Evolutionary conservation across 2,797 vertebrate species (phyloP).

Genomic region (Cyclopterus lumpus): DNA sequence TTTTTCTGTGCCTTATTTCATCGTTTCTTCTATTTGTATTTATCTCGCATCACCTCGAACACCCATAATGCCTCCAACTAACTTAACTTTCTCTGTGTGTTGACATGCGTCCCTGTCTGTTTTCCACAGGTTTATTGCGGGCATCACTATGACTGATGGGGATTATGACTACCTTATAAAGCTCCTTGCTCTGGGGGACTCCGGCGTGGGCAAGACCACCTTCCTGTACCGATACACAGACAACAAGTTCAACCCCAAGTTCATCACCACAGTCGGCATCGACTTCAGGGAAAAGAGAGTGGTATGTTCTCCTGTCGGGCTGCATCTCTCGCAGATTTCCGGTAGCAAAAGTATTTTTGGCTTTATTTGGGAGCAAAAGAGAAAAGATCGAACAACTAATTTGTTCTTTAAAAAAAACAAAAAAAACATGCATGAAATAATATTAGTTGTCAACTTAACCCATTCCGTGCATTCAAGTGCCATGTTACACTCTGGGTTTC

Average conservation of each 20-base stretch:
- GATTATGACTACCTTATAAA: conserved; percentile 96
- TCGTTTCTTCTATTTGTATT: background rate
- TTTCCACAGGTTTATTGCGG: conserved; percentile 77
- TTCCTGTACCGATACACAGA: conserved; percentile 93
- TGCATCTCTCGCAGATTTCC: background rate
- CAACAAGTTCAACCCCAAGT: conserved; percentile 97
- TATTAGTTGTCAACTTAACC: background rate
- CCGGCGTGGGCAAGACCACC: conserved; percentile 92
- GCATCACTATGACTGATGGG: conserved; percentile 93
- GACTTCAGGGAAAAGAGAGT: conserved; percentile 98
- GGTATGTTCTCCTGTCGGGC: conserved; percentile 80
- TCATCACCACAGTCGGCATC: conserved; percentile 97
- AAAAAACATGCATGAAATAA: background rate
- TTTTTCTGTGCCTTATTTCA: background rate
- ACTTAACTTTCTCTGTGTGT: background rate
- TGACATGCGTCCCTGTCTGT: conserved; percentile 14
- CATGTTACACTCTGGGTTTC: background rate
- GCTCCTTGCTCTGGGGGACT: conserved; percentile 93
- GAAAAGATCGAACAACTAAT: too few relatives aligned
- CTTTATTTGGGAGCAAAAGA: too few relatives aligned
- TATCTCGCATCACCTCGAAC: background rate
- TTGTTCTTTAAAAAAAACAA: background rate
- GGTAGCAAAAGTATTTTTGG: too few relatives aligned
- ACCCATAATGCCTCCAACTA: background rate
- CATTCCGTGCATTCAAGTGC: background rate